phyloP scores from a whole-genome alignment of 2,888 invertebrate genomes.

The Ochropleura plecta region DNA sequence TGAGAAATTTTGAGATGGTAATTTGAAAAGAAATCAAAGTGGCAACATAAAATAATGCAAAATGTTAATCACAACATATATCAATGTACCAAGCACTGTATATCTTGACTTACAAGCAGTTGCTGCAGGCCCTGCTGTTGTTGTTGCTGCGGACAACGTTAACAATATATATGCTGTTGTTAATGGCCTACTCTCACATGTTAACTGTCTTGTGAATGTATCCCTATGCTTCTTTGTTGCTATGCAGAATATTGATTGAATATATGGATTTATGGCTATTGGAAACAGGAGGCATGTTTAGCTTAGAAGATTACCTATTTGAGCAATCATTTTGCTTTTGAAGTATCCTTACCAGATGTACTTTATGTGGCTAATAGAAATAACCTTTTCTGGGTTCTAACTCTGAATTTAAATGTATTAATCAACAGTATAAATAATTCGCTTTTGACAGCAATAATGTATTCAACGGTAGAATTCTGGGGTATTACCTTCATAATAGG shows the following conservation, averaged over 20 bases:
- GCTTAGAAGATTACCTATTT: not conserved
- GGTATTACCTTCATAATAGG: not conserved
- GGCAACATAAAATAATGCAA: conserved; percentile 71
- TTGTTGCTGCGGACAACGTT: conserved; percentile 93
- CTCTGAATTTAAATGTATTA: not conserved
- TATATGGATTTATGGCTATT: not conserved
- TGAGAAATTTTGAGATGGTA: conserved; percentile 54
- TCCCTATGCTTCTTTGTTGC: not conserved
- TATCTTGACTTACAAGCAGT: conserved; percentile 95
- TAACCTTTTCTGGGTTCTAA: not conserved
- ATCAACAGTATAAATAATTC: too few species aligned
- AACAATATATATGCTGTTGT: conserved; percentile 71
- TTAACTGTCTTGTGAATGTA: conserved; percentile 4
- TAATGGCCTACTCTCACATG: conserved; percentile 22
- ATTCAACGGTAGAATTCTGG: not conserved
- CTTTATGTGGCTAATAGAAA: not conserved
- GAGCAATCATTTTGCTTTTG: not conserved
- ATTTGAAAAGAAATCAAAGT: conserved; percentile 57
- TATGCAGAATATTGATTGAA: not conserved
- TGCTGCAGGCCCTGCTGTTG: conserved; percentile 98
- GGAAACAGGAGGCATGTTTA: not conserved
- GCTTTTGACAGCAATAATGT: not conserved
- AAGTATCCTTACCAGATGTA: not conserved
- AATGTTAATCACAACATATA: conserved; percentile 86
- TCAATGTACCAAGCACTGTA: conserved; percentile 81